Evolutionary conservation across 2,113 vertebrate species (phyloP).

Genomic region (Leucopsar rothschildi): DNA sequence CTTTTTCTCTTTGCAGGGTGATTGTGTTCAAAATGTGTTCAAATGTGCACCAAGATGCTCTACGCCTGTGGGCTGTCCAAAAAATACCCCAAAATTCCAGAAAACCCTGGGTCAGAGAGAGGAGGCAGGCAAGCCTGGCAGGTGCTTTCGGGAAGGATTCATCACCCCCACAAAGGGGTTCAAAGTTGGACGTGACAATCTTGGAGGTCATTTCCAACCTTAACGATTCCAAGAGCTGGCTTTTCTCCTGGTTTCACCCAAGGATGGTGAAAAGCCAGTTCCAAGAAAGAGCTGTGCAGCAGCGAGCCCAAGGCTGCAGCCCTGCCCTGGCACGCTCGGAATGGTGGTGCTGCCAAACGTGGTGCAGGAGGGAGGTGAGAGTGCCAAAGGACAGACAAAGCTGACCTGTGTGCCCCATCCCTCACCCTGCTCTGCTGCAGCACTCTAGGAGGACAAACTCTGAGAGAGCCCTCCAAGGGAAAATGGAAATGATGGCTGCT

Average conservation of each 20-base stretch:
- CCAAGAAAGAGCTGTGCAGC: not conserved
- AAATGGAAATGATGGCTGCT: not conserved
- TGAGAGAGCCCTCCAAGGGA: not conserved
- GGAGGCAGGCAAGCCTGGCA: not conserved
- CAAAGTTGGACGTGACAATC: not conserved
- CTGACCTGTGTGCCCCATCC: not conserved
- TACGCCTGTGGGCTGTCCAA: not conserved
- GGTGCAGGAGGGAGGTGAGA: not conserved
- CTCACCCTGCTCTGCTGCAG: not conserved
- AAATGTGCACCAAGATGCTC: not conserved
- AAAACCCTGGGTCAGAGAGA: not conserved
- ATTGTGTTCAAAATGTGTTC: not conserved
- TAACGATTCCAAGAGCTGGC: not conserved
- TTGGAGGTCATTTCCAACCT: not conserved
- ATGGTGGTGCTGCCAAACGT: accelerated
- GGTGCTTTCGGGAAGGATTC: not conserved
- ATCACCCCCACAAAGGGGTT: not conserved
- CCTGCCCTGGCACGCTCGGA: accelerated
- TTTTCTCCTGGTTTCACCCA: not conserved
- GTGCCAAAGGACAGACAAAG: not conserved
- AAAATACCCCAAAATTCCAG: accelerated
- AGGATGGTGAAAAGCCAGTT: not conserved
- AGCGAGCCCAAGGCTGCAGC: not conserved
- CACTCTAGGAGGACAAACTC: accelerated
- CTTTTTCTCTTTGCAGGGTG: not conserved